A percentile compares a stretch with the other conserved stretches of the same genome.
These are phyloP conservation scores for Acromyrmex echinatior DNA, from an alignment of 1,140 invertebrate species.

Conservation along the genomic window DNA sequence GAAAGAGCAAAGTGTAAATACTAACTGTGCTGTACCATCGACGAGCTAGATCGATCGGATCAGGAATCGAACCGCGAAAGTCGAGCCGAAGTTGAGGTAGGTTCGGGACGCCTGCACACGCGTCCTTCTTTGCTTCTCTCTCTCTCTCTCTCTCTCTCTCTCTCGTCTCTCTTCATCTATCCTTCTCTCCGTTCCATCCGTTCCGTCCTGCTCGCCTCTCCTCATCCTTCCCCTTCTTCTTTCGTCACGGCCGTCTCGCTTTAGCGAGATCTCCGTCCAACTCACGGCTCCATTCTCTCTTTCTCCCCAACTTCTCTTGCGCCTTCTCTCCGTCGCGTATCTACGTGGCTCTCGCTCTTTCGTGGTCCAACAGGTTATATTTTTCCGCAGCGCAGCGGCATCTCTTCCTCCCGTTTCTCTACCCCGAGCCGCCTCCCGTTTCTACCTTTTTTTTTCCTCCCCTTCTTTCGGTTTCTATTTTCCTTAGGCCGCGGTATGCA, in stretches of 20 bases:
- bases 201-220: slow-evolving; percentile 42
- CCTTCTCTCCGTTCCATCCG: slow-evolving; percentile 25
- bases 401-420: slow-evolving; percentile 56
- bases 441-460: slow-evolving; percentile 49
- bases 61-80: slow-evolving; percentile 83
- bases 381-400: slow-evolving; percentile 78
- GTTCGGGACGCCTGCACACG: slow-evolving; percentile 80
- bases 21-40: slow-evolving; percentile 38
- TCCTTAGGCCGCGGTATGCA: slow-evolving; percentile 27
- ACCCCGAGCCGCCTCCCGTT: slow-evolving; percentile 32
- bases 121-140: slow-evolving; percentile 34
- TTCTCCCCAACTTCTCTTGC: slow-evolving; percentile 65
- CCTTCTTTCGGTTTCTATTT: slow-evolving; percentile 38
- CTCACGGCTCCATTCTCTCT: slow-evolving; percentile 60
- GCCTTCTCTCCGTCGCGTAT: slow-evolving; percentile 60
- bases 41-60: slow-evolving; percentile 81
- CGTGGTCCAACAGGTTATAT: slow-evolving; percentile 86
- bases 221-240: slow-evolving; percentile 61
- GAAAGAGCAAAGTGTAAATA: slow-evolving; percentile 67
- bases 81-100: slow-evolving; percentile 84
- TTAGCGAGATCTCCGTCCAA: slow-evolving; percentile 66
- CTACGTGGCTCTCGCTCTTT: slow-evolving; percentile 73
- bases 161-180: slow-evolving; percentile 21
- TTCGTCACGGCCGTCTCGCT: slow-evolving; percentile 53
- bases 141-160: slow-evolving; percentile 38